Conservation (phyloP, 2,113 vertebrate genomes). For the Nothobranchius kuhntae region DNA sequence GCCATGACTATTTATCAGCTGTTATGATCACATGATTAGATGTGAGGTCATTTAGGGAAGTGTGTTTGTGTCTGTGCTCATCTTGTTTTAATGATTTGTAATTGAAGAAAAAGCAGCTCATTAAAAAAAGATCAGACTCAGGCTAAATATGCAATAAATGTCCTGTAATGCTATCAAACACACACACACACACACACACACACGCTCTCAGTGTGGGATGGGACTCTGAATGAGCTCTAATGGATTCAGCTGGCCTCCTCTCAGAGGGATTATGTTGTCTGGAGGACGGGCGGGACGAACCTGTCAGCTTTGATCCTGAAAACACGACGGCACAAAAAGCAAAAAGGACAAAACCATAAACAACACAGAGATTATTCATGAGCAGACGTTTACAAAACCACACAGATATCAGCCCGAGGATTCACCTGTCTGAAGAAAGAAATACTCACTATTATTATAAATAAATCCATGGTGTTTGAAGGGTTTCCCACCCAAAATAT, state of each 20-base stretch:
- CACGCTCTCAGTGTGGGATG: not conserved
- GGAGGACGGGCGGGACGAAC: slow-evolving; percentile 15
- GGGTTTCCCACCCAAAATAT: no score
- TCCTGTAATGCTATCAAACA: not conserved
- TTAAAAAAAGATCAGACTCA: slow-evolving; percentile 39
- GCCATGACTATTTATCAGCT: no score
- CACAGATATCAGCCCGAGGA: no score
- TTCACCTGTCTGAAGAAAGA: no score
- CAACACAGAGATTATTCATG: slow-evolving; percentile 17
- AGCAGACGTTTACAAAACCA: not conserved
- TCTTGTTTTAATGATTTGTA: slow-evolving; percentile 49
- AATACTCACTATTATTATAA: no score
- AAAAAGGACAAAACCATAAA: not conserved
- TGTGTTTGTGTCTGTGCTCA: slow-evolving; percentile 7
- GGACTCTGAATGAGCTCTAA: slow-evolving; percentile 6
- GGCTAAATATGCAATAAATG: slow-evolving; percentile 10
- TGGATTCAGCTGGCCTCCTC: slow-evolving; percentile 1
- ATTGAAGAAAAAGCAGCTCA: slow-evolving; percentile 38
- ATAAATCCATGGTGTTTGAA: no score
- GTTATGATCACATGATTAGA: not conserved
- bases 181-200: not conserved
- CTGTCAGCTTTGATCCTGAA: slow-evolving; percentile 25
- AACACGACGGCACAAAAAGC: not conserved
- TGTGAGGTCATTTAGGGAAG: not conserved
- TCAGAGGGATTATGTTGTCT: slow-evolving; percentile 4